Base-by-base conservation (phyloP, 1,140 invertebrate species). In the Lordiphosa clarofinis region DNA sequence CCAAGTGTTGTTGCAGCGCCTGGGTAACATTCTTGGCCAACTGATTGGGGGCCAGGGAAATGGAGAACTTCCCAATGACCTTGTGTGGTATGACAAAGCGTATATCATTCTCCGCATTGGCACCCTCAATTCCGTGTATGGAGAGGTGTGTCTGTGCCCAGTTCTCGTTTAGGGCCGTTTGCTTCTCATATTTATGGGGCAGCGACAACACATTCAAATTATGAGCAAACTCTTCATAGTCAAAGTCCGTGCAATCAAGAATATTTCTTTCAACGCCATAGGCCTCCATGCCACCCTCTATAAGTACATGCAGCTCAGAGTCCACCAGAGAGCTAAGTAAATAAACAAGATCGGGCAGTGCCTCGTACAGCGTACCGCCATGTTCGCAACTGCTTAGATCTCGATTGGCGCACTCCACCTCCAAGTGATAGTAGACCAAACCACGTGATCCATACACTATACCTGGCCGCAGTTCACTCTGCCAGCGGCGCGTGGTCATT, bases 401-500 rank as follows among this genome's bases (percentile, higher is more conserved):
- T 90, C 96, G 96, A 19, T 90, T 90, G 10, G 96, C 94, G 90
- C 97, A 97, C 84, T 94, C 91, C 31, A 99, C 91, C 90, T 98
- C 96, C 19, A 98, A 71, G 71, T 92, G 92, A 87, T 98, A 99
- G 87, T 98, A 98, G 82, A 94, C 96, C 37, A 99, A 92, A 8
- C 98, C 98, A 73, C 97, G 91, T 0, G 99, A 91, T 7, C 97
- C 97, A 90, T 99, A 99, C 1, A 97, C 98, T 48, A 99, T 92
- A 87, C 97, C 99, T 0, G 98, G 98, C 86, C 97, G 97, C 3
- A 92, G 94, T 31, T 94, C 98, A 4, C 97, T 97, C 8, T 99
- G 89, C 98, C 98, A 99, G 82, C 99, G 99, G 89, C 98, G 99
- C 86, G 99, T 97, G 42, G 96, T 98, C 86, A 99, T 98, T 82